A percentile compares a stretch with the other conserved stretches of the same genome.
phyloP scores from a whole-genome alignment of 2,797 vertebrate genomes.

The Morelia viridis region DNA sequence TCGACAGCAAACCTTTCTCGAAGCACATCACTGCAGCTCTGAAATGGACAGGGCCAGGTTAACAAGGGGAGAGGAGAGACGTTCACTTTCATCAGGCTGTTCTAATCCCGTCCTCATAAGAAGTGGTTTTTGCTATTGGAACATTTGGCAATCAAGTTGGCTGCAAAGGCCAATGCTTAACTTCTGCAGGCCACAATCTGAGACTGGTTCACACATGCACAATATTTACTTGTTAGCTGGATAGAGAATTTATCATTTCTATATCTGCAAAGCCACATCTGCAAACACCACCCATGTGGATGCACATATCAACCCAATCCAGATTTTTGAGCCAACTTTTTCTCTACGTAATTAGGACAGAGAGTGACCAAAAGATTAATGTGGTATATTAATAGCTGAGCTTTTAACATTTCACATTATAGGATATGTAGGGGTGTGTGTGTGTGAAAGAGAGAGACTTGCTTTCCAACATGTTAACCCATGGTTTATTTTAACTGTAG shows the following conservation, averaged over 20 bases:
- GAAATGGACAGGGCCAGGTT: slow-evolving; percentile 38
- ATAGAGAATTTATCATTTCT: background rate
- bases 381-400: background rate
- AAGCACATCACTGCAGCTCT: slow-evolving; percentile 95
- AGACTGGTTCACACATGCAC: background rate
- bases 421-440: background rate
- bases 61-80: background rate
- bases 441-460: background rate
- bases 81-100: background rate
- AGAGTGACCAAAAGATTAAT: background rate
- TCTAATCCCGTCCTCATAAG: background rate
- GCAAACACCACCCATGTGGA: background rate
- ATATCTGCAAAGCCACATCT: background rate
- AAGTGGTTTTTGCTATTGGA: background rate
- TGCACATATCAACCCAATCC: background rate
- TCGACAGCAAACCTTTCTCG: slow-evolving; percentile 95
- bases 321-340: background rate
- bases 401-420: background rate
- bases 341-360: background rate
- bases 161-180: background rate
- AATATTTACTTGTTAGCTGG: background rate
- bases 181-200: background rate
- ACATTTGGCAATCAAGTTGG: background rate
- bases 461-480: background rate
- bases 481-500: background rate